phyloP scores from a whole-genome alignment of 2,888 invertebrate species.

The Criorhina ranunculi region DNA sequence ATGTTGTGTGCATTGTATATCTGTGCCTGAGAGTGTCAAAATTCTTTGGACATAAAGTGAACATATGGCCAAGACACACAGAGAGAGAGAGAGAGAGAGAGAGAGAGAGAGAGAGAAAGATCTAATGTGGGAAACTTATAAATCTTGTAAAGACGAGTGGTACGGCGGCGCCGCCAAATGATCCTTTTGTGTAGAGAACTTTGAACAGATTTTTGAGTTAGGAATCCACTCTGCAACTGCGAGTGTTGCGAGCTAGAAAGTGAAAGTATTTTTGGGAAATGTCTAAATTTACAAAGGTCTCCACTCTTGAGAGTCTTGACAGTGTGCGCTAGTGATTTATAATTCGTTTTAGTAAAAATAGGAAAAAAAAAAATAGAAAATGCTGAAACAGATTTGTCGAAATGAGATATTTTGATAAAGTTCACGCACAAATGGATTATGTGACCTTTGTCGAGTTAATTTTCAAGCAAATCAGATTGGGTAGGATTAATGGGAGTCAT shows the following conservation, averaged over 20 bases:
- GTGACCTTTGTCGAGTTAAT: conserved; percentile 24
- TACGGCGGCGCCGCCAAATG: conserved; percentile 29
- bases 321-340: conserved; percentile 9
- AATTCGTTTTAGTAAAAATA: conserved; percentile 23
- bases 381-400: conserved; percentile 19
- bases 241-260: conserved; percentile 6
- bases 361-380: conserved; percentile 4
- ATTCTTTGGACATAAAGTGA: conserved; percentile 66
- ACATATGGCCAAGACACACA: conserved; percentile 60
- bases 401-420: conserved; percentile 19
- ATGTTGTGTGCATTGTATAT: conserved; percentile 43
- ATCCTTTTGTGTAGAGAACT: conserved; percentile 42
- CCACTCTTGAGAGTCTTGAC: not conserved
- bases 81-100: conserved; percentile 34
- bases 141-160: conserved; percentile 53
- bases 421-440: conserved; percentile 19
- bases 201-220: conserved; percentile 12
- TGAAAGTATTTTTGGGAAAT: conserved; percentile 23
- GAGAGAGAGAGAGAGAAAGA: conserved; percentile 31
- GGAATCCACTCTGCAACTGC: conserved; percentile 14
- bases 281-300: conserved; percentile 17
- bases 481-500: conserved; percentile 8
- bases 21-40: conserved; percentile 62
- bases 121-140: conserved; percentile 63
- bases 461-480: conserved; percentile 1